phyloP scores from a whole-genome alignment of 2,888 invertebrate species.

The Sepioteuthis lessoniana region DNA sequence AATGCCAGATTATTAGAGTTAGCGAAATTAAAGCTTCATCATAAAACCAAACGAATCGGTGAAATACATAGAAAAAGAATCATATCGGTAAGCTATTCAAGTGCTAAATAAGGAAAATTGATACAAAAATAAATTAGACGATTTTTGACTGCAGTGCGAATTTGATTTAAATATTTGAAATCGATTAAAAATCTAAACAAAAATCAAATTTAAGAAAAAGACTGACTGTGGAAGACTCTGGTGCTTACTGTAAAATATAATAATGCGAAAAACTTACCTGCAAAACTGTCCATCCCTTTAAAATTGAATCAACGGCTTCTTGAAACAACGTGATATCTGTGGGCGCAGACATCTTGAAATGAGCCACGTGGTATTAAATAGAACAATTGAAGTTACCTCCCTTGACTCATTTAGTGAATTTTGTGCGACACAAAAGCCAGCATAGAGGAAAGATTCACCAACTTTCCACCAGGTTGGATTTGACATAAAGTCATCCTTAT shows the following conservation, averaged over 20 bases:
- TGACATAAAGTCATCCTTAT: no score
- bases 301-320: conserved; percentile 60
- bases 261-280: conserved; percentile 57
- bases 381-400: neutral
- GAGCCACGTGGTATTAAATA: neutral
- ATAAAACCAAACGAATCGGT: no score
- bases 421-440: no score
- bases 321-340: conserved; percentile 60
- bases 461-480: no score
- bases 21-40: no score
- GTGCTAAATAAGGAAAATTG: no score
- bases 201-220: neutral
- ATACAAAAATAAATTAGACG: no score
- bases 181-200: neutral
- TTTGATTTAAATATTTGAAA: neutral
- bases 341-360: conserved; percentile 61
- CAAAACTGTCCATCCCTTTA: conserved; percentile 68
- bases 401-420: neutral
- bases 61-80: no score
- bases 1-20: no score
- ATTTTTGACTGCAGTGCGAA: no score
- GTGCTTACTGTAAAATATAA: neutral
- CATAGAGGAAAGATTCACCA: no score
- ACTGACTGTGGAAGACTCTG: neutral
- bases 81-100: no score